A percentile compares a stretch with the other conserved stretches of the same genome.
Evolutionary conservation across 92 coral and sea anemone genomes (phyloP).

Genomic region (Virgularia gustaviana): DNA sequence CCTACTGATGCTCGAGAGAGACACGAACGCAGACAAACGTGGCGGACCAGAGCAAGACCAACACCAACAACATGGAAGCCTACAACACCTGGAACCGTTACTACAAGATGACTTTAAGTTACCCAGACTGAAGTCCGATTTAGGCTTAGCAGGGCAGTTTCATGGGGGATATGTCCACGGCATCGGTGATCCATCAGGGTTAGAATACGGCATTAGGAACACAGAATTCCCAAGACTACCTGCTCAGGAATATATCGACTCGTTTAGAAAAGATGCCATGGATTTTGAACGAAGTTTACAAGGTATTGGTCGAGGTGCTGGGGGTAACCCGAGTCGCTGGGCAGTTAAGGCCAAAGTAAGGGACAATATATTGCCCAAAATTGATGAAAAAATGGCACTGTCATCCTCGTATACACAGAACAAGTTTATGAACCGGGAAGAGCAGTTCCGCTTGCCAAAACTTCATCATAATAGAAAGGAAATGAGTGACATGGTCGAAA

Average conservation of each 20-base stretch:
- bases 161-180: background rate
- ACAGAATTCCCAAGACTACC: constrained; percentile 31
- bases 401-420: background rate
- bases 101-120: constrained; percentile 16
- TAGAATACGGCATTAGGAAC: constrained; percentile 4
- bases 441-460: constrained; percentile 24
- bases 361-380: constrained; percentile 15
- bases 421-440: background rate
- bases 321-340: background rate
- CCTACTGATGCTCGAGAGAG: background rate
- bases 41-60: background rate
- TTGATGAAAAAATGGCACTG: constrained; percentile 9
- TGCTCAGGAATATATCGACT: constrained; percentile 30
- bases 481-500: background rate
- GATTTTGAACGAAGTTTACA: constrained; percentile 28
- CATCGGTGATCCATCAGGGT: background rate
- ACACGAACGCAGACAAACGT: background rate
- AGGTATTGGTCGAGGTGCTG: constrained; percentile 17
- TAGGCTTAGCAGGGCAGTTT: background rate
- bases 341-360: background rate
- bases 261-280: constrained; percentile 26
- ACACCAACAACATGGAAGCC: background rate
- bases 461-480: constrained; percentile 8
- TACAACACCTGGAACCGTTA: background rate
- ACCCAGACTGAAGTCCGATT: constrained; percentile 15